A percentile compares a stretch with the other conserved stretches of the same genome.
Conservation (phyloP, 1,140 invertebrate genomes). For the Sitobion miscanthi region DNA sequence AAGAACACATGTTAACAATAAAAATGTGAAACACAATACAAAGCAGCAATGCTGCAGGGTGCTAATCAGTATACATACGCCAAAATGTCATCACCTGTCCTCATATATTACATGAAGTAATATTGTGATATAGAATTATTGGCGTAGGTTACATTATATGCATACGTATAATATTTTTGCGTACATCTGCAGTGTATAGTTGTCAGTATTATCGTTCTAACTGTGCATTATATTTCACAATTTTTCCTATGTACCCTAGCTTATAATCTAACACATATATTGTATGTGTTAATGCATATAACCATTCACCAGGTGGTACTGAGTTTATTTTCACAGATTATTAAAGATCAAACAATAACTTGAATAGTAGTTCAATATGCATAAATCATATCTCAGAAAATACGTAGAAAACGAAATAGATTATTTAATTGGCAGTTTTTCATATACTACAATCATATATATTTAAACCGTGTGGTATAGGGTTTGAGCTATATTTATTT, state of each 20-base stretch:
- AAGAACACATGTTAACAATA: no score
- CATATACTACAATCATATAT: neutral
- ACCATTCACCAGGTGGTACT: neutral
- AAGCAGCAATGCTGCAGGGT: no score
- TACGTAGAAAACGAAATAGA: no score
- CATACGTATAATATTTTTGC: neutral
- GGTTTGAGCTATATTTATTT: conserved; percentile 13
- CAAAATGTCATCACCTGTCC: no score
- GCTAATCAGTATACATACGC: no score
- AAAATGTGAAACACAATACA: no score
- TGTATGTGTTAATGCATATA: neutral
- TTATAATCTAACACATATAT: neutral
- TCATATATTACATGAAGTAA: no score
- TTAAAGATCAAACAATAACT: neutral
- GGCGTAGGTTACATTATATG: neutral
- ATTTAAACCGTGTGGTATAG: neutral
- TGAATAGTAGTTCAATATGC: no score
- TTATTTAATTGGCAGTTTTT: no score
- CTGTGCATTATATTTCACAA: neutral
- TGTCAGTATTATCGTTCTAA: neutral
- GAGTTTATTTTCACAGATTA: neutral
- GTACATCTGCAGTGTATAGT: neutral
- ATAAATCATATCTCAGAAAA: no score
- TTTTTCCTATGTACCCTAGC: neutral
- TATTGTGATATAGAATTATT: neutral